Percentiles rank a stretch among this genome's conserved stretches.
Evolutionary conservation across 37 sponge, comb jelly and placozoan genomes (phyloP).

Genomic region (Geodia barretti): DNA sequence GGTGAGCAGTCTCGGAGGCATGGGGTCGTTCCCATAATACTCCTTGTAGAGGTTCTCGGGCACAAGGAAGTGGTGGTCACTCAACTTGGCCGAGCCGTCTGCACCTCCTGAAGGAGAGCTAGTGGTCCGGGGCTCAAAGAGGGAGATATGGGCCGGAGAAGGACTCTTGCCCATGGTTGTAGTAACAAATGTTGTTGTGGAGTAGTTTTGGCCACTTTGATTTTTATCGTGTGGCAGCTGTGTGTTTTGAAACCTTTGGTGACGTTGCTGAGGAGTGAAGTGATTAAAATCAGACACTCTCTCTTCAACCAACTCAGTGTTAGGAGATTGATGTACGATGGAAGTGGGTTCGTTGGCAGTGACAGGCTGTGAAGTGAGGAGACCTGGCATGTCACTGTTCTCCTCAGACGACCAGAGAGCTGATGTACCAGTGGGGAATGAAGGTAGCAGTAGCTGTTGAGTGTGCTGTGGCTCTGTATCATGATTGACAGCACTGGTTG

Average conservation of each 20-base stretch:
- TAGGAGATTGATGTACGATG: too few relatives aligned
- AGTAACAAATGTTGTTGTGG: too few relatives aligned
- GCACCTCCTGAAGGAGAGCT: too few relatives aligned
- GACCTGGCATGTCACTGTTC: background rate
- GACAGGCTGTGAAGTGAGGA: background rate
- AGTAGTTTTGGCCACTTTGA: too few relatives aligned
- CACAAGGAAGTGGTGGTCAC: too few relatives aligned
- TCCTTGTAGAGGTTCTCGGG: too few relatives aligned
- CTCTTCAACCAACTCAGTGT: too few relatives aligned
- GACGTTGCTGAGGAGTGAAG: background rate
- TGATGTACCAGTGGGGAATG: background rate
- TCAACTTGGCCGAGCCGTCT: too few relatives aligned
- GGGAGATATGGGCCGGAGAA: too few relatives aligned
- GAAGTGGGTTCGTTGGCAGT: background rate
- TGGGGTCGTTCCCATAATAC: background rate
- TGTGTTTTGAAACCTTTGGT: background rate
- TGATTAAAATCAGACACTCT: background rate
- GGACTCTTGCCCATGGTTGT: too few relatives aligned
- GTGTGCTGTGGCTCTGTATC: background rate
- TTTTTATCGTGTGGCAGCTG: too few relatives aligned
- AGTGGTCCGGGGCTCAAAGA: too few relatives aligned
- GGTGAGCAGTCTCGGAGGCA: conserved; percentile 10
- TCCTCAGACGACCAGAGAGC: background rate
- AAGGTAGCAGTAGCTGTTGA: background rate
- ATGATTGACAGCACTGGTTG: background rate